Percentiles rank a stretch among this genome's conserved stretches.
Evolutionary conservation across 1,140 invertebrate genomes (phyloP).

Genomic region (Holotrichia oblita): DNA sequence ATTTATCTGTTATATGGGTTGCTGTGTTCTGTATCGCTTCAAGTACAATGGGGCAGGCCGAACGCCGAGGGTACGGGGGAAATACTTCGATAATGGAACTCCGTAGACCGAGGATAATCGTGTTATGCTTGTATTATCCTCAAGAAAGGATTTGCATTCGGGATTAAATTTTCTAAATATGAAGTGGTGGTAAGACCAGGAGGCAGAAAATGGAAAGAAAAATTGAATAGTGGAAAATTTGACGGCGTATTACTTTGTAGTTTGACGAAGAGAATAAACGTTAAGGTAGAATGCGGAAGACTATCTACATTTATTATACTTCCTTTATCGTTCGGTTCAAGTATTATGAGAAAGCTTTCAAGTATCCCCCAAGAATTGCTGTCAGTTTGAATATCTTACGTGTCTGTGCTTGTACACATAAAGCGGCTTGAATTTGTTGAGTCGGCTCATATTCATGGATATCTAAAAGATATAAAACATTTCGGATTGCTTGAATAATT

Average conservation of each 20-base stretch:
- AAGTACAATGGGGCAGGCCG: background rate
- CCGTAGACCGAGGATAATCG: slow-evolving; percentile 48
- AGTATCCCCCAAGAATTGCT: background rate
- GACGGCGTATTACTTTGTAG: slow-evolving; percentile 17
- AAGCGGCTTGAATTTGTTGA: too few species aligned
- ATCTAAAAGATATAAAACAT: too few species aligned
- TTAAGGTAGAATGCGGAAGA: background rate
- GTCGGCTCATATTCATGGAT: too few species aligned
- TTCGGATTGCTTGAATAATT: too few species aligned
- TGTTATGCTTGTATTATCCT: slow-evolving; percentile 46
- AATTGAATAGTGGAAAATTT: slow-evolving; percentile 18
- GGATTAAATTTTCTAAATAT: slow-evolving; percentile 48
- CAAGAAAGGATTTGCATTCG: slow-evolving; percentile 45
- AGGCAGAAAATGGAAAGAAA: background rate
- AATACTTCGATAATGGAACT: slow-evolving; percentile 49
- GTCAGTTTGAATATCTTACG: too few species aligned
- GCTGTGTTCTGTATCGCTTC: slow-evolving; percentile 38
- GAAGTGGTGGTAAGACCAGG: background rate
- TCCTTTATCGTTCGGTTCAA: background rate
- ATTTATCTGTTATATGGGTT: slow-evolving; percentile 43
- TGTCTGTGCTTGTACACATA: too few species aligned
- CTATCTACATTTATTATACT: background rate
- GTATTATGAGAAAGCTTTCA: background rate
- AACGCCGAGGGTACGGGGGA: slow-evolving; percentile 35
- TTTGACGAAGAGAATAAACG: slow-evolving; percentile 2